Evolutionary conservation across 2,113 vertebrate genomes (phyloP).

Genomic region (Colaptes auratus): DNA sequence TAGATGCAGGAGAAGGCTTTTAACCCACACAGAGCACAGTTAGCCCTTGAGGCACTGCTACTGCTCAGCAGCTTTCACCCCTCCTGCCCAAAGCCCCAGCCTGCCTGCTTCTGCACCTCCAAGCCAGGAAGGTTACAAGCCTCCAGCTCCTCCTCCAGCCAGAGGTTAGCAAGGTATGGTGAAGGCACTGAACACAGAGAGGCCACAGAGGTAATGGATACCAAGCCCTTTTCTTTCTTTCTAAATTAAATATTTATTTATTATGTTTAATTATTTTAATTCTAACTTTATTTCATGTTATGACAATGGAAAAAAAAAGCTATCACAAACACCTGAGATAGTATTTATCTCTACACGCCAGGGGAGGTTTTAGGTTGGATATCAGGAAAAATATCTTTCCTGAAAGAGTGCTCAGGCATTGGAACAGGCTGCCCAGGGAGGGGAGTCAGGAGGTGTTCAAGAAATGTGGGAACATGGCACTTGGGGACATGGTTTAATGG

Average conservation of each 20-base stretch:
- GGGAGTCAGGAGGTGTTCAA: too few relatives aligned
- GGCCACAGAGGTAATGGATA: not conserved
- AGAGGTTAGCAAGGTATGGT: not conserved
- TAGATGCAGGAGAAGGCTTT: not conserved
- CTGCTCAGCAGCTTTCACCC: not conserved
- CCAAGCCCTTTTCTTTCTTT: too few relatives aligned
- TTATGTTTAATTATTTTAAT: not conserved
- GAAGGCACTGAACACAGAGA: accelerated
- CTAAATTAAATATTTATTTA: too few relatives aligned
- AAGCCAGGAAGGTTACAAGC: not conserved
- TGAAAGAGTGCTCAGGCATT: too few relatives aligned
- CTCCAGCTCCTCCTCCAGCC: not conserved
- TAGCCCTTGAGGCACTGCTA: not conserved
- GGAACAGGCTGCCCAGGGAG: too few relatives aligned
- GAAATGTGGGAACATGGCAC: too few relatives aligned
- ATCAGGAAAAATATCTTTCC: too few relatives aligned
- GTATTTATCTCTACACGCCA: not conserved
- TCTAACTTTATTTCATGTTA: not conserved
- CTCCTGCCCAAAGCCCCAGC: not conserved
- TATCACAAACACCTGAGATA: not conserved
- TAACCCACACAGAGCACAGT: not conserved
- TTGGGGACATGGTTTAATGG: too few relatives aligned
- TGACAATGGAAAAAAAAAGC: not conserved
- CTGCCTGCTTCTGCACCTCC: not conserved
- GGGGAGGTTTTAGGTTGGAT: too few relatives aligned